Evolutionary conservation across 2,888 invertebrate species (phyloP), one percentile per base, ranked within the genome.

Genomic region (Clostera curtula): DNA sequence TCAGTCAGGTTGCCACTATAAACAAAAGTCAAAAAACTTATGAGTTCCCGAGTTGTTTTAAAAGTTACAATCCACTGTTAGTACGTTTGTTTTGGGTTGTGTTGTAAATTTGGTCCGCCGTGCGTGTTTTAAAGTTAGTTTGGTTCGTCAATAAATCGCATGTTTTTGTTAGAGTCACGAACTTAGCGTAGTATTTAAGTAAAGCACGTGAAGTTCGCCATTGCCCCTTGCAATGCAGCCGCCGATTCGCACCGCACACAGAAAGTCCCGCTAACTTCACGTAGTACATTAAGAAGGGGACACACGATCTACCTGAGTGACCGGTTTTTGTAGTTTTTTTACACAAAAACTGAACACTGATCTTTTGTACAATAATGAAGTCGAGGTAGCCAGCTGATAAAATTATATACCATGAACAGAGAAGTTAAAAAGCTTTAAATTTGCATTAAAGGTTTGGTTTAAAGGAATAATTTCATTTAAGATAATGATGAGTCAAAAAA

Each of bases 151-250:
- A 69, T 68, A 67, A 56, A 57, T 44, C 39, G 43, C 54, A 65
- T 72, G 71, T 72, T 82, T 71, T 68, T 52, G 57, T 59, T 52
- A 49, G 56, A 69, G 71, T 67, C 79, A 79, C 77, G 80, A 58
- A 60, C 56, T 31, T 28, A 18, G 8, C 27, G 23, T 19, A 12
- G 10, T 35, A 40, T 30, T 33, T 32, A 19, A n/a, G 28, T 22
- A 18, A 49, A 36, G 31, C 25, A 24, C 22, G 29, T 59, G 62
- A 65, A 69, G 53, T 50, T 50, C 39, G 20, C 21, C 41, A 37
- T 25, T 41, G 30, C 34, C 21, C 24, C 28, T 18, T 27, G 12
- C 24, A 27, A 35, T 41, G n/a, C n/a, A n/a, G n/a, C n/a, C 40
- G 30, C 34, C 35, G 12, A 8, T 8, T 27, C 13, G 19, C 29